Conservation (phyloP, 2,113 vertebrate species). For the Symphodus melops region DNA sequence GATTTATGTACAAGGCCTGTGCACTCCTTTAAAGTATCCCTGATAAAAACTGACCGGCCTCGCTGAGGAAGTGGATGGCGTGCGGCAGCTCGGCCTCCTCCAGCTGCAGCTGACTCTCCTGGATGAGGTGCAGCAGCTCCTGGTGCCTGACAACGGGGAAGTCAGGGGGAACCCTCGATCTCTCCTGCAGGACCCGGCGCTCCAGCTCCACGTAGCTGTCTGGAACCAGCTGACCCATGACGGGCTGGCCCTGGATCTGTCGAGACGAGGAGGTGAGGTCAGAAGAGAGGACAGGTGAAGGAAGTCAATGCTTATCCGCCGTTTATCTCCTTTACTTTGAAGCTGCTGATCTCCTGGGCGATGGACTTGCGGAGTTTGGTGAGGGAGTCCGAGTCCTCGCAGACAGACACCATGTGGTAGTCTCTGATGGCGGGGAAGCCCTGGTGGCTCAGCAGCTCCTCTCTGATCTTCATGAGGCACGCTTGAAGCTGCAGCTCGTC, state of each 20-base stretch:
- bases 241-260: constrained; percentile 93
- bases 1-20: too few species aligned
- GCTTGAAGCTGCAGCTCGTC: constrained; percentile 87
- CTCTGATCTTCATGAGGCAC: constrained; percentile 88
- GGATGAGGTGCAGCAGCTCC: constrained; percentile 87
- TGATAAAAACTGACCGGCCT: constrained; percentile 87
- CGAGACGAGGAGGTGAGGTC: background rate
- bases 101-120: constrained; percentile 90
- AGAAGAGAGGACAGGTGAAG: background rate
- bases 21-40: too few species aligned
- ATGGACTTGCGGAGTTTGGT: constrained; percentile 90
- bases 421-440: constrained; percentile 91
- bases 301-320: background rate
- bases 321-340: constrained; percentile 84
- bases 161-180: constrained; percentile 83
- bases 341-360: constrained; percentile 86
- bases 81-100: constrained; percentile 95
- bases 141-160: constrained; percentile 92
- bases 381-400: constrained; percentile 90
- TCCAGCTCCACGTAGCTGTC: constrained; percentile 96
- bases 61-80: constrained; percentile 93
- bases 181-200: constrained; percentile 88
- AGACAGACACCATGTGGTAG: constrained; percentile 89
- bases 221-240: constrained; percentile 96
- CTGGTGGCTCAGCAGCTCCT: constrained; percentile 88